A percentile compares a stretch with the other conserved stretches of the same genome.
These are phyloP conservation scores for Isotomurus palustris DNA, from an alignment of 2,888 invertebrate species.

Conservation along the genomic window DNA sequence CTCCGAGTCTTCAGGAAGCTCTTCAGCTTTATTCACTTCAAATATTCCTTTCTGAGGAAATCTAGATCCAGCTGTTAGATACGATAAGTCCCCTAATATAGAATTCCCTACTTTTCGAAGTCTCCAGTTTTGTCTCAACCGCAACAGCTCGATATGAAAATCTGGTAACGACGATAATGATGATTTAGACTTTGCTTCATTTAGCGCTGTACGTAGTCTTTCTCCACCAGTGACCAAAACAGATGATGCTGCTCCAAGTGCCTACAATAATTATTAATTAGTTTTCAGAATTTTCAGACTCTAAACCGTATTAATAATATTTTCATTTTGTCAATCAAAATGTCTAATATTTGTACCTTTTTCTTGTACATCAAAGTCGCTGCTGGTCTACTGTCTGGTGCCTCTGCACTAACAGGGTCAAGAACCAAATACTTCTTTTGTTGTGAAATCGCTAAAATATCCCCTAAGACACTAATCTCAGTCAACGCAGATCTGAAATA, in stretches of 20 bases:
- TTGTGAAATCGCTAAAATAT: slow-evolving; percentile 86
- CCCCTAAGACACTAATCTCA: slow-evolving; percentile 85
- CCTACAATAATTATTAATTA: too few relatives aligned
- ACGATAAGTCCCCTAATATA: slow-evolving; percentile 93
- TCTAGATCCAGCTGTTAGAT: slow-evolving; percentile 90
- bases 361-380: slow-evolving; percentile 89
- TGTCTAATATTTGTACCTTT: slow-evolving; percentile 56
- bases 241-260: slow-evolving; percentile 76
- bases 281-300: background rate
- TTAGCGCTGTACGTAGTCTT: slow-evolving; percentile 71
- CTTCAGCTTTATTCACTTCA: slow-evolving; percentile 91
- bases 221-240: slow-evolving; percentile 83
- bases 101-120: slow-evolving; percentile 93
- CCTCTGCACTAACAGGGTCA: slow-evolving; percentile 84
- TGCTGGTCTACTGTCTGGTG: slow-evolving; percentile 75
- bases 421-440: slow-evolving; percentile 91
- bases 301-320: background rate
- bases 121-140: slow-evolving; percentile 88
- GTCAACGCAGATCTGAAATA: slow-evolving; percentile 60
- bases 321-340: background rate
- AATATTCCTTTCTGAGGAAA: slow-evolving; percentile 90
- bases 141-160: slow-evolving; percentile 85
- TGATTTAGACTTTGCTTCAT: slow-evolving; percentile 58
- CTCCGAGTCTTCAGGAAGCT: slow-evolving; percentile 53
- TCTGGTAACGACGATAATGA: slow-evolving; percentile 67